These are phyloP conservation scores for Tetragnatha versicolor DNA, from an alignment of 1,140 invertebrate species.

Conservation along the genomic window DNA sequence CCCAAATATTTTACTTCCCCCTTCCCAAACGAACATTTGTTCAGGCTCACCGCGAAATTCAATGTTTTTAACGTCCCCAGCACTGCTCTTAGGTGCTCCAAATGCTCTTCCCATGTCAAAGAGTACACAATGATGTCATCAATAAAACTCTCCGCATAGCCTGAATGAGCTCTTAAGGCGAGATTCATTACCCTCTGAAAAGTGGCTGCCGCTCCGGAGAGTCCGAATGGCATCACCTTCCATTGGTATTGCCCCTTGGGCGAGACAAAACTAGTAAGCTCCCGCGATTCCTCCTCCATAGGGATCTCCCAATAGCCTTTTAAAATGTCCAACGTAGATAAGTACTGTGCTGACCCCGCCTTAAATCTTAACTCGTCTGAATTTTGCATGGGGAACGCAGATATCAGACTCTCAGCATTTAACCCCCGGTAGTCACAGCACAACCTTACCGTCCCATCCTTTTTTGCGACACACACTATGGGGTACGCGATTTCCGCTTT, in stretches of 20 bases:
- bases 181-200: slow-evolving; percentile 59
- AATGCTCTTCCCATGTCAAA: neutral
- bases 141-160: slow-evolving; percentile 13
- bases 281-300: slow-evolving; percentile 57
- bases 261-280: slow-evolving; percentile 38
- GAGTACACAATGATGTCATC: neutral
- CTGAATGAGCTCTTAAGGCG: slow-evolving; percentile 43
- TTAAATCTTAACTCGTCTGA: neutral
- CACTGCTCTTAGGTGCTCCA: slow-evolving; percentile 51
- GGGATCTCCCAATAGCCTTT: slow-evolving; percentile 56
- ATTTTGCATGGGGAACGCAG: slow-evolving; percentile 4
- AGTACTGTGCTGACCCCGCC: neutral
- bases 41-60: slow-evolving; percentile 49
- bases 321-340: slow-evolving; percentile 4
- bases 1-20: slow-evolving; percentile 61
- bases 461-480: slow-evolving; percentile 3
- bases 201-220: slow-evolving; percentile 59
- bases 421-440: neutral
- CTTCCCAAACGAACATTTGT: slow-evolving; percentile 62
- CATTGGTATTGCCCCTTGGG: slow-evolving; percentile 43
- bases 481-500: slow-evolving; percentile 2
- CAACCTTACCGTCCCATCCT: neutral
- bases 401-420: neutral
- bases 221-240: slow-evolving; percentile 58
- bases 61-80: slow-evolving; percentile 56